Evolutionary conservation across 2,888 invertebrate genomes (phyloP), one percentile per base, ranked within the genome.

Genomic region (Perizoma affinitatum): DNA sequence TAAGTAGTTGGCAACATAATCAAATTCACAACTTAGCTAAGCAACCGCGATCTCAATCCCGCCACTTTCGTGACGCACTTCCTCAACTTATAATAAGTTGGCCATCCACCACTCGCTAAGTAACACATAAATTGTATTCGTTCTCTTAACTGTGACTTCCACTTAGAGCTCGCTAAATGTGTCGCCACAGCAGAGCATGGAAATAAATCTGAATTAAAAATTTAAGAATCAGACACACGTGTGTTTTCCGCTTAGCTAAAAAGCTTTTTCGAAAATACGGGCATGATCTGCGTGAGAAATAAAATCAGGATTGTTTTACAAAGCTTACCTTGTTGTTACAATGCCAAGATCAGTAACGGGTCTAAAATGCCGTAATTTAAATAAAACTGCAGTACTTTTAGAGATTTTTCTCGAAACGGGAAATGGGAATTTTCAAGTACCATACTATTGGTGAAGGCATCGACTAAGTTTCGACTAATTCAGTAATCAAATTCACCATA

Each of bases 121-220:
- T 66, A 70, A 64, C 58, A 63, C 70, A 70, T 70, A 70, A 70
- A 70, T 70, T 68, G 70, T 68, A 65, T 63, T 67, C 63, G 66
- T 68, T 57, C 65, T 62, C 64, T 65, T 66, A 56, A 67, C 61
- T 58, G 68, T 54, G 60, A 58, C 55, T 66, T 57, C 68, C 66
- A 68, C 66, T 70, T 68, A 68, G 53, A 50, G 62, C 22, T 22
- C 1, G 40, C 43, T 61, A 51, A 66, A 57, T 63, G 59, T 60
- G 58, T 45, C 34, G 43, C 33, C 43, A 66, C 58, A 61, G 38
- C 7, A 9, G 44, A 42, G 42, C n/a, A 5, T 4, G 22, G 7
- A 34, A 43, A 38, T 41, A 40, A 41, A 42, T 52, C 9, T 2
- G 35, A 42, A 51, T 38, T 53, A 38, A 45, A 45, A 36, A 36